A percentile compares a stretch with the other conserved stretches of the same genome.
Evolutionary conservation across 2,113 vertebrate genomes (phyloP).

Genomic region (Leptobrachium leishanense): DNA sequence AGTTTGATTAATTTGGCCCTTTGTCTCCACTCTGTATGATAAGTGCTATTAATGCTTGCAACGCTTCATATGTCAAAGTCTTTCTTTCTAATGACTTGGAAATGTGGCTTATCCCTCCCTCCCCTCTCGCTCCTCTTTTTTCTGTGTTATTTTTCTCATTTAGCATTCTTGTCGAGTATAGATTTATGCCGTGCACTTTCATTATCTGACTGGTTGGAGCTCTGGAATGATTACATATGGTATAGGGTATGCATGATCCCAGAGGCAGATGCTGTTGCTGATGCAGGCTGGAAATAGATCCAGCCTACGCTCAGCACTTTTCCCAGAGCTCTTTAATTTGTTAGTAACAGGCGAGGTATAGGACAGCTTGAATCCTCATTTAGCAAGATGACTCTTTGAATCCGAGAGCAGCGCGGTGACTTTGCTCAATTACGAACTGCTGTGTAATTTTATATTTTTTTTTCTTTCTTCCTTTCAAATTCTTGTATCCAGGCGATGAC

Average conservation of each 20-base stretch:
- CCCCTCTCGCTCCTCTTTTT: conserved; percentile 61
- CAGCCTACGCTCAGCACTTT: conserved; percentile 89
- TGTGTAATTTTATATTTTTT: conserved; percentile 66
- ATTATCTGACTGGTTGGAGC: conserved; percentile 83
- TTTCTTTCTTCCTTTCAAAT: conserved; percentile 57
- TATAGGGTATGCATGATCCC: conserved; percentile 80
- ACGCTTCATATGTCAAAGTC: conserved; percentile 82
- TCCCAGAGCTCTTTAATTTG: conserved; percentile 86
- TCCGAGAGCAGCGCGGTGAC: conserved; percentile 69
- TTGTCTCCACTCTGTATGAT: conserved; percentile 84
- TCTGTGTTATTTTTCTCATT: conserved; percentile 79
- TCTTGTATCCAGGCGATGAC: conserved; percentile 60
- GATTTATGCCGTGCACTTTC: conserved; percentile 81
- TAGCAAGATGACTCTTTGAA: conserved; percentile 77
- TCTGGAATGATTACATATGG: conserved; percentile 90
- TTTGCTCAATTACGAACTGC: conserved; percentile 75
- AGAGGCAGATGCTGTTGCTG: conserved; percentile 89
- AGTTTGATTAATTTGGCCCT: conserved; percentile 86
- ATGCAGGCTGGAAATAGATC: conserved; percentile 96
- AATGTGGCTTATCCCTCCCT: conserved; percentile 76
- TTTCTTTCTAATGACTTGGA: conserved; percentile 81
- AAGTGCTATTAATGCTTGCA: conserved; percentile 84
- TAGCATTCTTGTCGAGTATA: conserved; percentile 75
- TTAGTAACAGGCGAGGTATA: conserved; percentile 74
- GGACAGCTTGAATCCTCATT: conserved; percentile 75